Percentiles rank a stretch among this genome's conserved stretches.
Conservation (phyloP, 2,888 invertebrate species). For the Campoplex nolae region DNA sequence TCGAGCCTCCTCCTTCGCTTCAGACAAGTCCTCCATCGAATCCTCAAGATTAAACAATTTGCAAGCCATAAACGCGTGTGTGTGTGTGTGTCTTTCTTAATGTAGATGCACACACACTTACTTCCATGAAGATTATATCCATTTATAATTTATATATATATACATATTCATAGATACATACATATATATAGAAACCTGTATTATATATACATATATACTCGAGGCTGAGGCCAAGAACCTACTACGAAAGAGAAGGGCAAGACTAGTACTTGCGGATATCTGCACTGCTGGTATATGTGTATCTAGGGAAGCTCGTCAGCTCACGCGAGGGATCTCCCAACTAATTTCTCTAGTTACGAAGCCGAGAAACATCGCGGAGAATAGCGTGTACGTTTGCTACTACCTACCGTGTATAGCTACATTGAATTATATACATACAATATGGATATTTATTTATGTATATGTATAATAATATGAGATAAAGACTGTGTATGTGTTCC, state of each 20-base stretch:
- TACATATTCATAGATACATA: neutral
- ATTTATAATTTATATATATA: conserved; percentile 15
- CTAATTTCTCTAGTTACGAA: conserved; percentile 72
- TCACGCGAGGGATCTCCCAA: conserved; percentile 72
- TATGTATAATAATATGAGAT: conserved; percentile 35
- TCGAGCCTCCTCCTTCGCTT: conserved; percentile 41
- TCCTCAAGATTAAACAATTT: conserved; percentile 67
- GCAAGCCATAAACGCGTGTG: conserved; percentile 28
- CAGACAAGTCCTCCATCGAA: conserved; percentile 52
- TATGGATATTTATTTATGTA: conserved; percentile 29
- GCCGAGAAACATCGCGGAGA: conserved; percentile 53
- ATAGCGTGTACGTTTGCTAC: conserved; percentile 64
- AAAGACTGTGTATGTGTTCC: conserved; percentile 32
- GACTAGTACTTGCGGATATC: conserved; percentile 10
- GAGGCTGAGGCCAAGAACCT: conserved; percentile 35
- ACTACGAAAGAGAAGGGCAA: neutral
- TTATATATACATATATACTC: neutral
- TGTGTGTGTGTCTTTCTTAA: neutral
- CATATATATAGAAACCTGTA: no score
- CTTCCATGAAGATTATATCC: conserved; percentile 5
- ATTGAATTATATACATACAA: conserved; percentile 26
- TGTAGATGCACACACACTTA: neutral
- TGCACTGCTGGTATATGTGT: conserved; percentile 4
- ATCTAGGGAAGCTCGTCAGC: conserved; percentile 58
- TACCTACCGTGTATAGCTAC: conserved; percentile 2